A percentile compares a stretch with the other conserved stretches of the same genome.
These are phyloP conservation scores for Diorhabda elongata DNA, from an alignment of 1,140 invertebrate genomes.

Conservation along the genomic window DNA sequence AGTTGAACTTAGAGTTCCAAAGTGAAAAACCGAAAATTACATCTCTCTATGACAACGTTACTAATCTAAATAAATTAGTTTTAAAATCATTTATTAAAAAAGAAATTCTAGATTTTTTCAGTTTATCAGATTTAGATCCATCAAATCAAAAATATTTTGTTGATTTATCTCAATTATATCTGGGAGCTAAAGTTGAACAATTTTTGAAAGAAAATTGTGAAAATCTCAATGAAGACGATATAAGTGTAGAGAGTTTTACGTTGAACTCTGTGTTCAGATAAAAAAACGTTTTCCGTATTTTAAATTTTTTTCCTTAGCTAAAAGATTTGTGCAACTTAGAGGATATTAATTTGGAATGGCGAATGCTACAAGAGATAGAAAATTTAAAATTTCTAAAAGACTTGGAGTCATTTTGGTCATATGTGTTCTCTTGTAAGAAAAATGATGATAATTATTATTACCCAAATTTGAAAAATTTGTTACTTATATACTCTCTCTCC, in stretches of 20 bases:
- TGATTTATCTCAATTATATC: background rate
- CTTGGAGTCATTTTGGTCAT: background rate
- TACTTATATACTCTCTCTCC: slow-evolving; percentile 1
- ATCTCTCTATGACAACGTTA: background rate
- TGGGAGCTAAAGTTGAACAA: background rate
- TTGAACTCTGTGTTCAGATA: background rate
- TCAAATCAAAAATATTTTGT: background rate
- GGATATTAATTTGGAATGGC: background rate
- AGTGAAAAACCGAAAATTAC: slow-evolving; percentile 16
- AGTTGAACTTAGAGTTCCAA: slow-evolving; percentile 17
- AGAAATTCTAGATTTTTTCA: background rate
- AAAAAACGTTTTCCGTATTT: background rate
- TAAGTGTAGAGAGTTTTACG: background rate
- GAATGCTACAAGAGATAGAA: slow-evolving; percentile 4
- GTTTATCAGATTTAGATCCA: slow-evolving; percentile 2
- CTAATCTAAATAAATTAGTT: slow-evolving; percentile 3
- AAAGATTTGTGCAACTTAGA: background rate
- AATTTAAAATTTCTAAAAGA: slow-evolving; percentile 4
- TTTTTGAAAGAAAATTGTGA: too few species aligned
- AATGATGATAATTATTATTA: background rate
- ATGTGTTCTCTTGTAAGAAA: background rate
- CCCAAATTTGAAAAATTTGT: background rate
- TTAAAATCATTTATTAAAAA: slow-evolving; percentile 5
- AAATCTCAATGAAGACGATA: background rate
- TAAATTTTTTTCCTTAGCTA: background rate